phyloP scores from a whole-genome alignment of 2,888 invertebrate species.

The Ectropis crepuscularia region DNA sequence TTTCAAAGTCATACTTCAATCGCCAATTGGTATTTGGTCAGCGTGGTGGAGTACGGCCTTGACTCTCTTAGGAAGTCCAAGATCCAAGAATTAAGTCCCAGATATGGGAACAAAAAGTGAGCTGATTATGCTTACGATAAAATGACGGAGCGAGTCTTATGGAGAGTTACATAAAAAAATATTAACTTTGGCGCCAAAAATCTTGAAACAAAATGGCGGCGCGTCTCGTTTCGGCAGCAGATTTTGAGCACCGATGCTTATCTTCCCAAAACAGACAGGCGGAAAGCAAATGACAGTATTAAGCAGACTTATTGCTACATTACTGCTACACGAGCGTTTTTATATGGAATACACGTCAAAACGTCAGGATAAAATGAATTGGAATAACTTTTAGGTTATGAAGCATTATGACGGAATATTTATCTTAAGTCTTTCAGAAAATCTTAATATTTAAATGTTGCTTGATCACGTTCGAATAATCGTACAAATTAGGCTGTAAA shows the following conservation, averaged over 20 bases:
- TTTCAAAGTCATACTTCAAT: too few species aligned
- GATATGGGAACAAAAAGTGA: too few species aligned
- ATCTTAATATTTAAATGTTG: too few species aligned
- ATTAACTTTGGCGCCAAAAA: constrained; percentile 45
- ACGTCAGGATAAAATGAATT: constrained; percentile 26
- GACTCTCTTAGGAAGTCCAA: too few species aligned
- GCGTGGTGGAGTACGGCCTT: too few species aligned
- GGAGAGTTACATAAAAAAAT: neutral
- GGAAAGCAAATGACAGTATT: constrained; percentile 59
- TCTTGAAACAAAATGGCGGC: constrained; percentile 51
- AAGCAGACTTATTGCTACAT: constrained; percentile 56
- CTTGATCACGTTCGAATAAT: too few species aligned
- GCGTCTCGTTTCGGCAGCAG: constrained; percentile 50
- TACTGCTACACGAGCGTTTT: constrained; percentile 37
- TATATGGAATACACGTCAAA: constrained; percentile 21
- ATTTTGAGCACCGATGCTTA: constrained; percentile 52
- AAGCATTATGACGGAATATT: neutral
- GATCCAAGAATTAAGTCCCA: too few species aligned
- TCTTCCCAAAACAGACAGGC: constrained; percentile 48
- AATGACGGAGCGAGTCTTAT: too few species aligned
- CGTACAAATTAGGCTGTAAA: too few species aligned
- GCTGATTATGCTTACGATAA: too few species aligned
- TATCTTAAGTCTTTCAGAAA: too few species aligned
- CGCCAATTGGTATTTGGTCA: too few species aligned
- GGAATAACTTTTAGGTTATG: constrained; percentile 29